These are phyloP conservation scores for Solenodon paradoxus DNA, from an alignment of 2,113 vertebrate genomes.

Conservation along the genomic window DNA sequence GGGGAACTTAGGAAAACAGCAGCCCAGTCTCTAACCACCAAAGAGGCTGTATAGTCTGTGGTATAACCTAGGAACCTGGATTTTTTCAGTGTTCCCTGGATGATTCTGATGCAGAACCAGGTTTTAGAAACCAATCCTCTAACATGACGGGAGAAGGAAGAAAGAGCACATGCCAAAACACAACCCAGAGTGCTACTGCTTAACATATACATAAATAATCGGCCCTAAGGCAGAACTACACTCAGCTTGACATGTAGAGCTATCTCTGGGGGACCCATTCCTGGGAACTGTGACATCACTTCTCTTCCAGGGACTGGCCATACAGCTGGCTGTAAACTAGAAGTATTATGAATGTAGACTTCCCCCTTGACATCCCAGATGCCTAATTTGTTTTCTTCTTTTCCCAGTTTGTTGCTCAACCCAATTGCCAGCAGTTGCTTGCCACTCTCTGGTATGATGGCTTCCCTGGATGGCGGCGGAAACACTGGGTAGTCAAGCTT, in stretches of 20 bases:
- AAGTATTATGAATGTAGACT: background rate
- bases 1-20: constrained; percentile 22
- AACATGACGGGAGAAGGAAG: background rate
- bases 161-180: background rate
- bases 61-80: background rate
- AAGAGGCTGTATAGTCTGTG: background rate
- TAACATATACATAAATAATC: background rate
- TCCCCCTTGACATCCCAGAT: background rate
- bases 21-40: background rate
- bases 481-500: constrained; percentile 97
- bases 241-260: background rate
- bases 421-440: constrained; percentile 97
- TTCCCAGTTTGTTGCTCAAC: constrained; percentile 95
- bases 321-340: background rate
- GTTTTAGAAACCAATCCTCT: background rate
- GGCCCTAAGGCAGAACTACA: background rate
- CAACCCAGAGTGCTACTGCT: background rate
- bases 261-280: background rate
- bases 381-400: constrained; percentile 46
- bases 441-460: constrained; percentile 98
- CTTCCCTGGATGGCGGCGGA: constrained; percentile 96
- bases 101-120: background rate
- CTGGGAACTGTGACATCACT: background rate
- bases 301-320: background rate
- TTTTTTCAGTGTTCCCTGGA: background rate